Conservation (phyloP, 2,797 vertebrate species). For the Gallinago stenura region DNA sequence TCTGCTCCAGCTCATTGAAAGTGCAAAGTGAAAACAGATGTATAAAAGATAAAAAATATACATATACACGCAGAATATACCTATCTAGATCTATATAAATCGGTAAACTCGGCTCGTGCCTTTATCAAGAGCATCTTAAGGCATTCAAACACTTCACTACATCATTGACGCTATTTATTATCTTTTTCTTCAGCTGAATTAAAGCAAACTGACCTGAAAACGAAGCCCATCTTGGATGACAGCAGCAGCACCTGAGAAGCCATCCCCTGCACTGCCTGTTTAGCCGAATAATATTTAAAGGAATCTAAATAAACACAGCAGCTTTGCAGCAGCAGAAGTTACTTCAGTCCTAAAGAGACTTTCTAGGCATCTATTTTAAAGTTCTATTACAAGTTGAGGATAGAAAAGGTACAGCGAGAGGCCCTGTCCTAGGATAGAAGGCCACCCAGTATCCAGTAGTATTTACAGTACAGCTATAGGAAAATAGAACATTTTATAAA, state of each 20-base stretch:
- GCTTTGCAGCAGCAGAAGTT: constrained; percentile 75
- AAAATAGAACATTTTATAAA: constrained; percentile 93
- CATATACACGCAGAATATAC: constrained; percentile 60
- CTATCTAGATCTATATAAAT: constrained; percentile 73
- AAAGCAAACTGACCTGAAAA: constrained; percentile 72
- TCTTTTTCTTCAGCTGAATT: constrained; percentile 71
- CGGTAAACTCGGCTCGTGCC: constrained; percentile 78
- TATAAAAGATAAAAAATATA: constrained; percentile 67
- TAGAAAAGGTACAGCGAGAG: constrained; percentile 80
- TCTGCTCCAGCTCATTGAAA: constrained; percentile 75
- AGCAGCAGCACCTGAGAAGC: constrained; percentile 57
- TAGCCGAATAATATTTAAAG: constrained; percentile 66
- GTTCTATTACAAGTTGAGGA: constrained; percentile 70
- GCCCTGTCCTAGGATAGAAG: constrained; percentile 84
- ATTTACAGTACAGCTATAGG: constrained; percentile 85
- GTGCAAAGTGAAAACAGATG: constrained; percentile 84
- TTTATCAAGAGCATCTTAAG: constrained; percentile 74
- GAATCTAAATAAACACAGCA: constrained; percentile 77
- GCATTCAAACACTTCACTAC: constrained; percentile 76
- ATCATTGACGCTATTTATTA: constrained; percentile 57
- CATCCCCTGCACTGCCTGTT: constrained; percentile 66
- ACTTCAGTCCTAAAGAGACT: constrained; percentile 69
- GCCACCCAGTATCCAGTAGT: constrained; percentile 75
- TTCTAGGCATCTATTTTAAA: constrained; percentile 77
- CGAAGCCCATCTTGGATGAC: constrained; percentile 70